A percentile compares a stretch with the other conserved stretches of the same genome.
Conservation (phyloP, 1,140 invertebrate genomes). For the Drosophila fuyamai region DNA sequence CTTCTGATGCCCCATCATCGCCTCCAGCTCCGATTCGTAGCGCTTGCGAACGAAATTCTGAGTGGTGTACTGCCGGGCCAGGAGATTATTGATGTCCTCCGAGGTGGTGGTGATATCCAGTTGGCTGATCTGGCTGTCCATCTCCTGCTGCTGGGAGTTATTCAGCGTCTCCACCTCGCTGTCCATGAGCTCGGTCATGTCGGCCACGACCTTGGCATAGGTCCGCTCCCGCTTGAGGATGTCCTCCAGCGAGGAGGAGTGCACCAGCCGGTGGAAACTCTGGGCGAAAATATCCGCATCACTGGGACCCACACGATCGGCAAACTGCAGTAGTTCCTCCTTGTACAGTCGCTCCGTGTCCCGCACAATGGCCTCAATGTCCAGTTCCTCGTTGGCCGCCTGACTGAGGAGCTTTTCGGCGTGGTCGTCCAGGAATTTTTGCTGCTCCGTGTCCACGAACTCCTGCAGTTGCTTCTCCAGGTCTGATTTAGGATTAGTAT, state of each 20-base stretch:
- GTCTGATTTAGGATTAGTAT: constrained; percentile 12
- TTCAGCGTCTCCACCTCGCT: constrained; percentile 88
- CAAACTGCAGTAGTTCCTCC: constrained; percentile 89
- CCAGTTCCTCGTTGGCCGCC: constrained; percentile 86
- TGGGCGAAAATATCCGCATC: constrained; percentile 93
- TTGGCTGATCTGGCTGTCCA: constrained; percentile 81
- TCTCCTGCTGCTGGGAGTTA: constrained; percentile 87
- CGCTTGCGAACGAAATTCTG: constrained; percentile 91
- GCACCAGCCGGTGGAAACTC: constrained; percentile 92
- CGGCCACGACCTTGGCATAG: constrained; percentile 90
- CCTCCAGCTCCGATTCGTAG: constrained; percentile 92
- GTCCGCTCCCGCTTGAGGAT: constrained; percentile 92
- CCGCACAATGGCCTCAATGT: constrained; percentile 89
- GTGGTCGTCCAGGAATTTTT: constrained; percentile 85
- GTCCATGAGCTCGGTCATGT: constrained; percentile 88
- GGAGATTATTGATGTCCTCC: constrained; percentile 90
- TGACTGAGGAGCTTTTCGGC: constrained; percentile 85
- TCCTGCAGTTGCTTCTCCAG: constrained; percentile 75
- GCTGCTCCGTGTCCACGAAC: constrained; percentile 86
- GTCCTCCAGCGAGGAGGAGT: constrained; percentile 91
- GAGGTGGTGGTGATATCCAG: constrained; percentile 82
- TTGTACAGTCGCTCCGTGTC: constrained; percentile 90
- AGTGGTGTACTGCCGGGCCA: constrained; percentile 88
- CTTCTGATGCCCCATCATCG: constrained; percentile 91
- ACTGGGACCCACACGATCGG: constrained; percentile 89